These are phyloP conservation scores for Saccopteryx leptura DNA, from an alignment of 2,113 vertebrate genomes.

Conservation along the genomic window DNA sequence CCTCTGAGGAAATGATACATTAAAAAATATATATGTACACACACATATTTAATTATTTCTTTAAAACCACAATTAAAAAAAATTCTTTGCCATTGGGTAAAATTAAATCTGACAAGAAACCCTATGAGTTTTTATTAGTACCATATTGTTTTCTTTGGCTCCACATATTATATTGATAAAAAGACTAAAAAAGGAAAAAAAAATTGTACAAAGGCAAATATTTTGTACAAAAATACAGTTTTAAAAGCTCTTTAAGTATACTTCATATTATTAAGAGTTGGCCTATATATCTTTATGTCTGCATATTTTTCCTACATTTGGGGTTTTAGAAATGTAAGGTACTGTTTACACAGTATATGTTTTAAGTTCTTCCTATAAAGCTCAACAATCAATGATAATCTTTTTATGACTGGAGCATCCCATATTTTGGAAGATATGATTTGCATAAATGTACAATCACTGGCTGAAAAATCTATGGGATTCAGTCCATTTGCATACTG, in stretches of 20 bases:
- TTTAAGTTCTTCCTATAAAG: slow-evolving; percentile 81
- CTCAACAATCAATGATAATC: slow-evolving; percentile 80
- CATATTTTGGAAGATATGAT: slow-evolving; percentile 77
- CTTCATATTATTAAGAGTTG: slow-evolving; percentile 90
- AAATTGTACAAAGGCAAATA: slow-evolving; percentile 89
- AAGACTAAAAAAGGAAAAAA: slow-evolving; percentile 83
- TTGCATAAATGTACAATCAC: slow-evolving; percentile 76
- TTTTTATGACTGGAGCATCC: slow-evolving; percentile 79
- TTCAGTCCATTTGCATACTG: slow-evolving; percentile 83
- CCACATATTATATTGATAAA: slow-evolving; percentile 89
- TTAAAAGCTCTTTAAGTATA: slow-evolving; percentile 93
- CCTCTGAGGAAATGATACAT: slow-evolving; percentile 82
- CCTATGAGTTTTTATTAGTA: slow-evolving; percentile 88
- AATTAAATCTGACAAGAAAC: slow-evolving; percentile 85
- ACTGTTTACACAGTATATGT: slow-evolving; percentile 85
- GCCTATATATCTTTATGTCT: slow-evolving; percentile 90
- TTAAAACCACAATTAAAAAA: slow-evolving; percentile 82
- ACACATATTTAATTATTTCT: slow-evolving; percentile 69
- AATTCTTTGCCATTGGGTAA: slow-evolving; percentile 82
- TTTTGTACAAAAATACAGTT: slow-evolving; percentile 94
- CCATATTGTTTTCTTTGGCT: slow-evolving; percentile 90
- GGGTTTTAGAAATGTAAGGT: slow-evolving; percentile 87
- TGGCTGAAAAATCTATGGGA: slow-evolving; percentile 77
- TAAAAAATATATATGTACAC: slow-evolving; percentile 44
- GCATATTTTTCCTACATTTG: slow-evolving; percentile 89